Evolutionary conservation across 2,888 invertebrate genomes (phyloP).

Genomic region (Thyatira batis): DNA sequence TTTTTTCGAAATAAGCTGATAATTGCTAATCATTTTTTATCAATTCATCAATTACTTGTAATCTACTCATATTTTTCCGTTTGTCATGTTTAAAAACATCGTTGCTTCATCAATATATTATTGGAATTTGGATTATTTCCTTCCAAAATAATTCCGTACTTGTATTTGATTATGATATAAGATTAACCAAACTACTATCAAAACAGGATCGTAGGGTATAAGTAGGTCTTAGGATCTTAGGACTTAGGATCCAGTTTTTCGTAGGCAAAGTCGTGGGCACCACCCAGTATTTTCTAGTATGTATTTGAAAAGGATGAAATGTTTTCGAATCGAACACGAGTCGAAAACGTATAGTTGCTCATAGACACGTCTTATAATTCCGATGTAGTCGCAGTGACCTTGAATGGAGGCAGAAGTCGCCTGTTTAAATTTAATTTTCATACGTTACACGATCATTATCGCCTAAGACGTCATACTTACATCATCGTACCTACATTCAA

Average conservation of each 20-base stretch:
- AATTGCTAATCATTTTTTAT: background rate
- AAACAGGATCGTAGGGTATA: too few relatives aligned
- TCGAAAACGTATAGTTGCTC: constrained; percentile 18
- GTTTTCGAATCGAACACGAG: background rate
- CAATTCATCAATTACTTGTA: background rate
- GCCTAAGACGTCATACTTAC: constrained; percentile 36
- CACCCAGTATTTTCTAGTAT: background rate
- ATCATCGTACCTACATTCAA: constrained; percentile 22
- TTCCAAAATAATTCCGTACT: too few relatives aligned
- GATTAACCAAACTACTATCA: too few relatives aligned
- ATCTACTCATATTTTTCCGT: background rate
- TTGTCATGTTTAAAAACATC: background rate
- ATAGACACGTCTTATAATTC: constrained; percentile 36
- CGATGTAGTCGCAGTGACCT: constrained; percentile 40
- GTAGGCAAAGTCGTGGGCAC: too few relatives aligned
- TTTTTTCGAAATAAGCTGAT: background rate
- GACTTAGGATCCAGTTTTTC: too few relatives aligned
- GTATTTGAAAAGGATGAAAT: background rate
- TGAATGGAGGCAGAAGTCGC: constrained; percentile 35
- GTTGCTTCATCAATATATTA: background rate
- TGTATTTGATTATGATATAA: too few relatives aligned
- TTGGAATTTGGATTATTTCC: background rate
- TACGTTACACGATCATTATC: constrained; percentile 21
- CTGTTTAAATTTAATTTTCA: constrained; percentile 31
- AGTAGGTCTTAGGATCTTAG: too few relatives aligned